Evolutionary conservation across 2,797 vertebrate species (phyloP), one percentile per base, ranked within the genome.

Genomic region (Botia kubotai): DNA sequence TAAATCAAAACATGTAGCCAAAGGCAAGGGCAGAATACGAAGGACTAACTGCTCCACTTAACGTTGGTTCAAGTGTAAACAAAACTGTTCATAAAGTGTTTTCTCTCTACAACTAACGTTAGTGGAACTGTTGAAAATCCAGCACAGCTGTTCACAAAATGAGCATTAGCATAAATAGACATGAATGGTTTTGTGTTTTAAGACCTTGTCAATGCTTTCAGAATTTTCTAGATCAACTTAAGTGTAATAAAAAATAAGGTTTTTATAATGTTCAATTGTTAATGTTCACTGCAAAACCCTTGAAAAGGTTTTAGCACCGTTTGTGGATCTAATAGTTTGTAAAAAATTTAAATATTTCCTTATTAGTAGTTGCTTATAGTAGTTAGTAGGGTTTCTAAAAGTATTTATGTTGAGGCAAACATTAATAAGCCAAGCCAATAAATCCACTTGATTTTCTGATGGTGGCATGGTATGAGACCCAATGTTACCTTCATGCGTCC

Each of bases 371-470:
- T 53, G 23, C 23, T 26, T 26, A 26, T 26, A 26, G 23, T 26
- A 26, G 23, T 26, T 26, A 26, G 23, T 26, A 26, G 23, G 23
- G 23, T 26, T 62, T 55, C 2, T 33, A 21, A 50, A 72, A 79
- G 63, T 43, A 16, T 79, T 79, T 29, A 55, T 60, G 66, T 77
- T 72, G 33, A 39, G 26, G 10, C 66, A 17, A 21, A 66, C 4
- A 16, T 65, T 46, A 79, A 55, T 33, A 66, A 0, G 6, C 6
- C 70, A 73, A 66, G 29, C 50, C 60, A 72, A 73, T 85, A 80
- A 83, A 87, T 85, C 39, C 81, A 77, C 43, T 17, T 57, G 81
- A 21, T 72, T 79, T 80, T 83, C 79, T 70, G 72, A 63, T 71
- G 50, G 66, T 75, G 69, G 75, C 65, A 52, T 65, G 85, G 84